Evolutionary conservation across 2,113 vertebrate genomes (phyloP).

Genomic region (Carollia perspicillata): DNA sequence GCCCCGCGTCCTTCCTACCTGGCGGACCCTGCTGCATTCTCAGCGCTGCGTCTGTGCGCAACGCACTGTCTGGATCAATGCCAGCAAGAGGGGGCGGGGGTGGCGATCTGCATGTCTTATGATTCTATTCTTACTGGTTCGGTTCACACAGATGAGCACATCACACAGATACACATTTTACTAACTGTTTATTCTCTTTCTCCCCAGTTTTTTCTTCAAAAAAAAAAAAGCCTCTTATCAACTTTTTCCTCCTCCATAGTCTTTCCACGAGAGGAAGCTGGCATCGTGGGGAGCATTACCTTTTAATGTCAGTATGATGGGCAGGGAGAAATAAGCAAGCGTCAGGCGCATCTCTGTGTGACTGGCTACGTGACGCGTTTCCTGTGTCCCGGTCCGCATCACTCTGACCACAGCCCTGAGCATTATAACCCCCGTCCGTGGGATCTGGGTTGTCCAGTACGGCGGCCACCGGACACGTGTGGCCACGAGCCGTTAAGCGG

Average conservation of each 20-base stretch:
- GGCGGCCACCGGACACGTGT: neutral
- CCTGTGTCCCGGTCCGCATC: too few species aligned
- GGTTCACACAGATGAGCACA: neutral
- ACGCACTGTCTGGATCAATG: rapidly evolving
- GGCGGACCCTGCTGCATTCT: neutral
- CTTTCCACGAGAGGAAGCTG: neutral
- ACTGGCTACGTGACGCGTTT: neutral
- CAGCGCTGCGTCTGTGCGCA: neutral
- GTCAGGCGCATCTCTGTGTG: too few species aligned
- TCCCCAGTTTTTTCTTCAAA: neutral
- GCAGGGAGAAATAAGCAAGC: neutral
- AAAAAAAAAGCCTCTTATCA: neutral
- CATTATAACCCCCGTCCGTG: neutral
- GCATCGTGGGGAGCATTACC: neutral
- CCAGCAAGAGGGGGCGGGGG: too few species aligned
- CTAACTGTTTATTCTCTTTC: neutral
- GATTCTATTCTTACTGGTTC: neutral
- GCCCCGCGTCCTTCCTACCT: neutral
- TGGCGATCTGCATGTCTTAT: neutral
- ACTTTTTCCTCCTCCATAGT: neutral
- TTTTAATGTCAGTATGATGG: neutral
- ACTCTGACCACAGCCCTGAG: neutral
- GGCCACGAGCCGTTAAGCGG: too few species aligned
- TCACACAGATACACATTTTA: neutral
- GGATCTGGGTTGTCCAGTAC: neutral